Base-by-base conservation (phyloP, 2,797 vertebrate species). In the Malurus leucopterus region DNA sequence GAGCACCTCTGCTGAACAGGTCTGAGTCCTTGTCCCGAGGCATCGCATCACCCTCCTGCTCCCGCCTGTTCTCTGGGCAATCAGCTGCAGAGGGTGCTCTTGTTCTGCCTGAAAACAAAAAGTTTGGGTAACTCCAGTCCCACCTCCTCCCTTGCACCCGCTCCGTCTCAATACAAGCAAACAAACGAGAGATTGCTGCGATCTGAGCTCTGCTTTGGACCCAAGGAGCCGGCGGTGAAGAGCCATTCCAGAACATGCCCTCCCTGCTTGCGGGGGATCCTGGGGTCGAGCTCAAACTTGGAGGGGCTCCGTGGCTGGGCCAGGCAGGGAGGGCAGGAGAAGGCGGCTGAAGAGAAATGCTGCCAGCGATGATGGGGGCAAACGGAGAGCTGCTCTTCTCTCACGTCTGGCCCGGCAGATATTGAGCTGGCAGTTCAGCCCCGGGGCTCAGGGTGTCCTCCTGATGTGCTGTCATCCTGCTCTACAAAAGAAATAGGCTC, bases 71-170 rank as follows among this genome's bases (percentile, higher is more conserved):
- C 79, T 91, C 57, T 57, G 93, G 64, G 65, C 44, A 50, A 6
- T 26, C 46, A 58, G 65, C 96, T 92, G 92, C 50, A 94, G 96
- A 94, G 92, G 90, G 95, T 85, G 92, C 92, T 95, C 93, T 92
- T 95, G 95, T 89, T 95, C 95, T 80, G 91, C 84, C 72, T 59
- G 85, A 92, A 59, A 85, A 41, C 27, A 27, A 34, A 70, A 80
- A 16, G 6, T 27, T 47, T 15, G 59, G 2, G 29, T 30, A 2
- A 32, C 50, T 79, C 49, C 34, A 3, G n/a, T 58, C 67, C n/a
- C 38, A 17, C 27, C 82, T 76, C 84, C 75, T 70, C 29, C 38
- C 26, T 84, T 27, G 57, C 50, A 47, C 51, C 53, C 47, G 8
- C 67, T 71, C 43, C 18, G 30, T 70, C 85, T 50, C 84, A 71